Evolutionary conservation across 2,888 invertebrate genomes (phyloP), one percentile per base, ranked within the genome.

Genomic region (Conops quadrifasciatus): DNA sequence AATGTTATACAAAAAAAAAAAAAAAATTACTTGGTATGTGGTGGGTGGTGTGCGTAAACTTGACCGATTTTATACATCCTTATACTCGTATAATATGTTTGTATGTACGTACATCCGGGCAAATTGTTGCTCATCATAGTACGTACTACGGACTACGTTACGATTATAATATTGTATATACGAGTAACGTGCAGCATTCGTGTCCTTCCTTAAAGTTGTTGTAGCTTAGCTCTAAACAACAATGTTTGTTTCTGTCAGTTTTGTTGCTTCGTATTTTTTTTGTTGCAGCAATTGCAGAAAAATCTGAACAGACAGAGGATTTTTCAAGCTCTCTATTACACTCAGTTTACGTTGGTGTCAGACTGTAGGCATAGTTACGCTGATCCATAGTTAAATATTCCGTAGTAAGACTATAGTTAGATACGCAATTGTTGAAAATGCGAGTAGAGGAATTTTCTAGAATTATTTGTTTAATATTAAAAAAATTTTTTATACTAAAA

Each of bases 31-130:
- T n/a, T n/a, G n/a, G 36, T 4, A 4, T 36, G 36, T 19, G n/a
- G 26, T 47, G 43, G 58, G 49, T 15, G 26, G 30, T 51, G 24
- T 67, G 67, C 72, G 72, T 75, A 76, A 76, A 76, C 76, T 76
- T 76, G 76, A 76, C 76, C 76, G 75, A 75, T 70, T 75, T 75
- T 67, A 36, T 36, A 36, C 9, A 36, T 36, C 4, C 4, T 36
- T 36, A 36, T 36, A 9, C 36, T 7, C 9, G 36, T 36, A 9
- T 36, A 9, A 7, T 7, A 36, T 9, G 4, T 36, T 9, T 36
- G 36, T 36, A 36, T 36, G 36, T 36, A 9, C 9, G 36, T 36
- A 63, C 63, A 70, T 56, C 70, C 70, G 56, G 24, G 63, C 45
- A 45, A 56, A 70, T 63, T 63, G 47, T 63, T 63, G 63, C 63